Base-by-base conservation (phyloP, 2,797 vertebrate genomes). In the Caiman crocodilus region DNA sequence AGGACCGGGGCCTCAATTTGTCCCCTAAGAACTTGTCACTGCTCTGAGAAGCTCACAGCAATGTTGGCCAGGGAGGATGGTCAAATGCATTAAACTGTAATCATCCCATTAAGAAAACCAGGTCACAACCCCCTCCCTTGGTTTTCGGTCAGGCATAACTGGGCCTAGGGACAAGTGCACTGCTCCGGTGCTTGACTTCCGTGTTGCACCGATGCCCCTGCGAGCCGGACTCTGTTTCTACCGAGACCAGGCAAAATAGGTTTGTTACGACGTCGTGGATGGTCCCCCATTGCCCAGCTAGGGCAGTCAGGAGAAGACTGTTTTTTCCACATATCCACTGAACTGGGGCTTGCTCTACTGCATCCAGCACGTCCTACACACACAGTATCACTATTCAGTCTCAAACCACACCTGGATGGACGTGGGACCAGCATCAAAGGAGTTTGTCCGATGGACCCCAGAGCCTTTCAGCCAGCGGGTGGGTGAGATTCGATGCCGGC, bases 91-190 rank as follows among this genome's bases (percentile, higher is more conserved):
- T 7, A 10, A 79, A 69, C 75, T 21, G 3, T 9, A 59, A 85
- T 26, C 65, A 5, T 0, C 0, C 30, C 7, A 42, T 2, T 35
- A 11, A 73, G 42, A 28, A 0, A 10, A 14, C 25, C 26, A 28
- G 61, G 30, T 7, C 55, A 15, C 32, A 42, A 3, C 21, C 35
- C 1, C 0, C n/a, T 26, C 18, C 35, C 81, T n/a, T 14, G 9
- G 9, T 11, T 10, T 50, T 50, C 2, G 71, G 65, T 14, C 23
- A 69, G 4, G 3, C 0, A 0, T 3, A 11, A 35, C 14, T 42
- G 10, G 1, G 6, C 21, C 0, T 0, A 71, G 84, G 56, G 23
- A 57, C 58, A n/a, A 16, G 55, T 0, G 1, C 3, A 1, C 59
- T 28, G 50, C 67, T 60, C 76, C 7, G 14, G 74, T 74, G 60